Percentiles rank a stretch among this genome's conserved stretches.
These are phyloP conservation scores for Globodera rostochiensis DNA, from an alignment of 1,140 invertebrate genomes.

Conservation along the genomic window DNA sequence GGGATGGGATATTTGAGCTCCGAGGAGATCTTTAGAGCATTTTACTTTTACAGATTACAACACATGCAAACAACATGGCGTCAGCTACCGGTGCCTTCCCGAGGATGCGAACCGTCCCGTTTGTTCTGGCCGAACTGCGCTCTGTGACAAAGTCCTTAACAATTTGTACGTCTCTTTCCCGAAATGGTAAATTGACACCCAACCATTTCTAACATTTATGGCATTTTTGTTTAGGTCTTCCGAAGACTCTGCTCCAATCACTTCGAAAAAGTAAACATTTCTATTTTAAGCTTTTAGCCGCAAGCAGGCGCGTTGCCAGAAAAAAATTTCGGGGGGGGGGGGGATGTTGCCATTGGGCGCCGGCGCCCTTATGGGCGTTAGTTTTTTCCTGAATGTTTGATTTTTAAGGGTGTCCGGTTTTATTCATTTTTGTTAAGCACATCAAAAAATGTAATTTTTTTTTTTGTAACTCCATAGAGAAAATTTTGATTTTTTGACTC, in stretches of 20 bases:
- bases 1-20: slow-evolving; percentile 77
- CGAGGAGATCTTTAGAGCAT: slow-evolving; percentile 28
- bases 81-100: slow-evolving; percentile 41
- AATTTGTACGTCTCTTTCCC: slow-evolving; percentile 23
- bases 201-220: slow-evolving; percentile 78
- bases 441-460: too few relatives aligned
- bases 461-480: too few relatives aligned
- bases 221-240: slow-evolving; percentile 74
- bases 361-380: too few relatives aligned
- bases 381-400: too few relatives aligned
- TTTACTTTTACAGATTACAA: slow-evolving; percentile 31
- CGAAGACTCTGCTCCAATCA: slow-evolving; percentile 80
- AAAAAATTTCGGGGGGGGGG: too few relatives aligned
- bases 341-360: too few relatives aligned
- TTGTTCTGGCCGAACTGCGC: slow-evolving; percentile 40
- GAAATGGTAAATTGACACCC: slow-evolving; percentile 5
- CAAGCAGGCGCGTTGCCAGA: slow-evolving; percentile 68
- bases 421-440: too few relatives aligned
- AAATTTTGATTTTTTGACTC: too few relatives aligned
- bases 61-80: slow-evolving; percentile 40
- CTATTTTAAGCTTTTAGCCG: slow-evolving; percentile 85
- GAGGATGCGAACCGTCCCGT: slow-evolving; percentile 15
- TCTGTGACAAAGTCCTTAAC: slow-evolving; percentile 38
- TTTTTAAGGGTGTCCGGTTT: too few relatives aligned
- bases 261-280: slow-evolving; percentile 67